Evolutionary conservation across 2,113 vertebrate genomes (phyloP).

Genomic region (Gavia stellata): DNA sequence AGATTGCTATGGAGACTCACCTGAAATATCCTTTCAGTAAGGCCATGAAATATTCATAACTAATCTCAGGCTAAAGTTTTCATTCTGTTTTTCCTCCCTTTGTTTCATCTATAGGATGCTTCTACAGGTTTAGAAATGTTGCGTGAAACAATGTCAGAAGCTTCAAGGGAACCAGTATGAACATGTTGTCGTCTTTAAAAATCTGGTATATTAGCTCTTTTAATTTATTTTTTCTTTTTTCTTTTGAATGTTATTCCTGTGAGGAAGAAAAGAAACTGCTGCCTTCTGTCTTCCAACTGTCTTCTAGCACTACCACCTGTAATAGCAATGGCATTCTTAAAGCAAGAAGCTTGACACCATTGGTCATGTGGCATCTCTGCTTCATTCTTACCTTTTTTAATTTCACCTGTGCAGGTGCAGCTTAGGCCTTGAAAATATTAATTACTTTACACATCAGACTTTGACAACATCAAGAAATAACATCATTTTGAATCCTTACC

Average conservation of each 20-base stretch:
- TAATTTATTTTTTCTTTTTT: neutral
- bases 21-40: slow-evolving; percentile 7
- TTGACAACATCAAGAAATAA: neutral
- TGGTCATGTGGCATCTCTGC: neutral
- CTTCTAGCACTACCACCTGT: neutral
- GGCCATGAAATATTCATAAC: slow-evolving; percentile 34
- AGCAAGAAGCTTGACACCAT: neutral
- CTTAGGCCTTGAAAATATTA: neutral
- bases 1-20: slow-evolving; percentile 35
- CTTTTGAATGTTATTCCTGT: neutral
- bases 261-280: neutral
- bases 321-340: neutral
- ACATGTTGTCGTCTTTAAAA: neutral
- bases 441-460: neutral
- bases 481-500: neutral
- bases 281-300: neutral
- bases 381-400: neutral
- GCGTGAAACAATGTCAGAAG: neutral
- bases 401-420: neutral
- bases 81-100: neutral
- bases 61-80: neutral
- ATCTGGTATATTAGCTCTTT: neutral
- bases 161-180: neutral
- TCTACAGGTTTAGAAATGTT: neutral
- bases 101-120: neutral